These are phyloP conservation scores for Chalcis sispes DNA, from an alignment of 2,888 invertebrate species.

Conservation along the genomic window DNA sequence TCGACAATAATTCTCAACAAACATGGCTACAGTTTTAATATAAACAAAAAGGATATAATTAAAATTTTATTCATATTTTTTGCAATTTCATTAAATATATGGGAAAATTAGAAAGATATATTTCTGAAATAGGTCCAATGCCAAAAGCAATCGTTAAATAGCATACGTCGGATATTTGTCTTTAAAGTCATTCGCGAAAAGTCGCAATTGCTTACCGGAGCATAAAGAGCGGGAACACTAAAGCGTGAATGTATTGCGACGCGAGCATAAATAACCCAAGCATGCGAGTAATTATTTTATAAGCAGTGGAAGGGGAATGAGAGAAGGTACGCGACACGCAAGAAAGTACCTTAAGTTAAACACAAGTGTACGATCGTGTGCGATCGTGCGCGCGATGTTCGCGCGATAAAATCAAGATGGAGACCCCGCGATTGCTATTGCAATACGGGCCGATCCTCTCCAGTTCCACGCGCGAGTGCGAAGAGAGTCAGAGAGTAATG, in stretches of 20 bases:
- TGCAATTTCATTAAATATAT: too few relatives aligned
- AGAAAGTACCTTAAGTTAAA: neutral
- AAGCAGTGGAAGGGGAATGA: slow-evolving; percentile 57
- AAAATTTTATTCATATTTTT: too few relatives aligned
- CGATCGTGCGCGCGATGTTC: too few relatives aligned
- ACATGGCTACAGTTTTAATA: neutral
- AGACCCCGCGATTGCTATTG: slow-evolving; percentile 15
- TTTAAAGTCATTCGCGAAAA: slow-evolving; percentile 13
- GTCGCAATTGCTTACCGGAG: too few relatives aligned
- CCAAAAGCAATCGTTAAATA: too few relatives aligned
- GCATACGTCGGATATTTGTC: too few relatives aligned
- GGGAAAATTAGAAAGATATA: too few relatives aligned
- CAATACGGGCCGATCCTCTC: slow-evolving; percentile 18
- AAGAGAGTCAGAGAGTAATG: too few relatives aligned
- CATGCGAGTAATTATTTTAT: slow-evolving; percentile 64
- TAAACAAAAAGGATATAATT: too few relatives aligned
- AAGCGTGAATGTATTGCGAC: neutral
- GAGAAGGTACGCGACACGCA: neutral
- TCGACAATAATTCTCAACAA: neutral
- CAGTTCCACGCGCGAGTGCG: too few relatives aligned
- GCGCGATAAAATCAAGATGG: slow-evolving; percentile 35
- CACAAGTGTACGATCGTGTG: slow-evolving; percentile 58
- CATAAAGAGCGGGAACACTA: neutral
- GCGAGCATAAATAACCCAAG: slow-evolving; percentile 44
- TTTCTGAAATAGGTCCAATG: too few relatives aligned